Base-by-base conservation (phyloP, 1,140 invertebrate genomes). In the Chelonus insularis region DNA sequence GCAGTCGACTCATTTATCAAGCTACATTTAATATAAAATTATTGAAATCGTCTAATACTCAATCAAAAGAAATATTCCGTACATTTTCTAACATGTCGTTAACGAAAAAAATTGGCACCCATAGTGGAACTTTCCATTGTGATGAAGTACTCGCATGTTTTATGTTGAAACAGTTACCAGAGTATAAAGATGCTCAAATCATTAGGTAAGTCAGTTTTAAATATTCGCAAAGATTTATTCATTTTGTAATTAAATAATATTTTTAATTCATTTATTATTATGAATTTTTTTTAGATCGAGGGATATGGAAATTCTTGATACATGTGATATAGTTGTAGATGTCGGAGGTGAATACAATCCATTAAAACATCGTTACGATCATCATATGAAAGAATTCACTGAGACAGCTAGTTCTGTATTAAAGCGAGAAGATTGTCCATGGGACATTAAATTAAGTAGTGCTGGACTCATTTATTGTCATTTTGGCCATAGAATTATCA, bases 311-410 rank as follows among this genome's bases (percentile, higher is more conserved):
- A 62, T 91, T 62, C 82, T 99, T 39, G 84, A 90, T 9, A 86
- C 85, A 4, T 98, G 96, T 83, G 94, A 98, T 74, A 89, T 99
- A 67, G 94, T 99, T 16, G 89, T 99, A 3, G 97, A 99, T 84
- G 96, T 99, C 21, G 97, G 97, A n/a, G 89, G 85, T 4, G 86
- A 88, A 12, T 99, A 91, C 81, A 86, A 98, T 83, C 89, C 88
- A 48, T 74, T 79, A 1, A 89, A 72, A 45, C 84, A 91, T 62
- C 84, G 91, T 69, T 99, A 91, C 82, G 97, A 99, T 82, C 97
- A 99, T 82, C 97, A 99, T 78, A 97, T 99, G 81, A 96, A 93
- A 65, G 81, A 82, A 12, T 92, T 92, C 69, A 77, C 71, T 3
- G 85, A 90, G 57, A 84, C 86, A 0, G 81, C 90, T 73, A 84